Evolutionary conservation across 35 echinoderm and acorn worm genomes (phyloP).

Genomic region (Apostichopus parvimensis): DNA sequence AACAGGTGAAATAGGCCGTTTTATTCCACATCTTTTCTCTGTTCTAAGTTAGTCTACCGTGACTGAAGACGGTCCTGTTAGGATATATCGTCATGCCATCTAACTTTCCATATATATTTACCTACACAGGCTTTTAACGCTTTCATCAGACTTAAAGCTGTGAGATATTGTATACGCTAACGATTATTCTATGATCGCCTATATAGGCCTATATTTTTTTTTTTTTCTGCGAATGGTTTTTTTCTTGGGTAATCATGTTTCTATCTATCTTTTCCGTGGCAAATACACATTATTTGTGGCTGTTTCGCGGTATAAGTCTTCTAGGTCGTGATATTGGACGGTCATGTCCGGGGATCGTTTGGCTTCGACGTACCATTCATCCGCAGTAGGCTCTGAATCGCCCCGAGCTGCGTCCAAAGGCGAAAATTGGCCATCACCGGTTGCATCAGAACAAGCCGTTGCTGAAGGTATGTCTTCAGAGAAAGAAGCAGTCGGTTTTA

Average conservation of each 20-base stretch:
- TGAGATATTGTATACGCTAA: no score
- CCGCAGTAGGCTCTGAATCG: background rate
- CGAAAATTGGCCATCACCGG: background rate
- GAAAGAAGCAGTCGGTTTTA: background rate
- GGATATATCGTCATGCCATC: no score
- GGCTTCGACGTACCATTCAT: conserved; percentile 18
- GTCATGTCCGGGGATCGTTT: background rate
- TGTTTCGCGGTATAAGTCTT: conserved; percentile 44
- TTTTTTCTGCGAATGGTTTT: background rate
- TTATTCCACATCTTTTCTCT: no score
- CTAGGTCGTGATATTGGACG: conserved; percentile 27
- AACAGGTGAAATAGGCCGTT: no score
- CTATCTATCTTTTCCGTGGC: background rate
- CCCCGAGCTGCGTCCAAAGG: background rate
- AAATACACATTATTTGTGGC: conserved; percentile 25
- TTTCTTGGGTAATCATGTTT: background rate
- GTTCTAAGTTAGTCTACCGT: no score
- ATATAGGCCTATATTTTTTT: background rate
- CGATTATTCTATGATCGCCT: no score
- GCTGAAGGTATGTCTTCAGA: background rate
- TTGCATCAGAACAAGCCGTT: background rate
- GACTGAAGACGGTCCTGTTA: no score
- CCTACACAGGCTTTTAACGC: no score
- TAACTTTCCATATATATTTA: no score
- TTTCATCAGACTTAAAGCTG: no score